Evolutionary conservation across 2,888 invertebrate genomes (phyloP), one percentile per base, ranked within the genome.

Genomic region (Ichneumoninae sp.): DNA sequence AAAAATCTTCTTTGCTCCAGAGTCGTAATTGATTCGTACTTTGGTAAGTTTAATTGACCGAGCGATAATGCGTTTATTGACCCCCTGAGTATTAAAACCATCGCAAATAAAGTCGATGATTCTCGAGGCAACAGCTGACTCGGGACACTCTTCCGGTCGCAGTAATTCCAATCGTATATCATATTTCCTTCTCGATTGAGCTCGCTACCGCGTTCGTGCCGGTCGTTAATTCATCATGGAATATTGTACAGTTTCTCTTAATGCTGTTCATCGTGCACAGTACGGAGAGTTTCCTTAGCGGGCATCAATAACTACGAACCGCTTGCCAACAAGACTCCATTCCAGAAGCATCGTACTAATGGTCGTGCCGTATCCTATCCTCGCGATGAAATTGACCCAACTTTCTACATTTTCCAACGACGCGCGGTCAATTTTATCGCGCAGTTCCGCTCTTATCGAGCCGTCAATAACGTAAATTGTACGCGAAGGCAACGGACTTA

Each of bases 401-500:
- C 75, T 80, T 71, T 76, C 75, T 75, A 71, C 66, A 68, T 71
- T 83, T 76, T 65, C 57, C n/a, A 54, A 52, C 40, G 65, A 52
- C 6, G 3, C 50, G 44, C 30, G 22, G 65, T 78, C 68, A 82
- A 65, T 50, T 82, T 68, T 40, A 44, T 19, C n/a, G 66, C 26
- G 52, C 40, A 16, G n/a, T 19, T 10, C 22, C 40, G 13, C n/a
- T 47, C 26, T 47, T 66, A 22, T 57, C 68, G 80, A 57, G 57
- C 66, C 57, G 68, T 47, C 68, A 47, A 33, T 74, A 47, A 68
- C 44, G 66, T 78, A 70, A 65, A 70, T 70, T 47, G 47, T 75
- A 54, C 47, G 33, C 19, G 75, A 54, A 54, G 30, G 47, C 75
- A 80, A 76, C 71, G 66, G 75, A 76, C 71, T 83, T 50, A 1